Percentiles rank a stretch among this genome's conserved stretches.
Conservation (phyloP, 2,113 vertebrate genomes). For the Ceratotherium simum region DNA sequence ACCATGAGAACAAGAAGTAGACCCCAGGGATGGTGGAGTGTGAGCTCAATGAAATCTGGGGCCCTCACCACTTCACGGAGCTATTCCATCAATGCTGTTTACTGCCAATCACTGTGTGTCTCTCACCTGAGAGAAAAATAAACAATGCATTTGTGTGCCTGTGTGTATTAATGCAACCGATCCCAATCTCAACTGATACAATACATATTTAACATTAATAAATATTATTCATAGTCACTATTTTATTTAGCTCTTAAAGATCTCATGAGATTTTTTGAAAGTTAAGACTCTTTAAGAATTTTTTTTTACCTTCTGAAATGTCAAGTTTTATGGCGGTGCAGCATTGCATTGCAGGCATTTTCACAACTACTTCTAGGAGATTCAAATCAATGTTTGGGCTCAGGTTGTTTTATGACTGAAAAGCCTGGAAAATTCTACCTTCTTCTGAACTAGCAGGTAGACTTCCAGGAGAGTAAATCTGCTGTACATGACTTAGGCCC, state of each 20-base stretch:
- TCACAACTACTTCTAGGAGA: not conserved
- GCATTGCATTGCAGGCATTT: not conserved
- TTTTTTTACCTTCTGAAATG: not conserved
- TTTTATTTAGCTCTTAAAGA: not conserved
- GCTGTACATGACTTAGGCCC: not conserved
- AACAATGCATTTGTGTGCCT: not conserved
- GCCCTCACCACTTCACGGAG: not conserved
- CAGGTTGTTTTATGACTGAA: not conserved
- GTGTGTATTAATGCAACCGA: not conserved
- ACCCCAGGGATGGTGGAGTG: not conserved
- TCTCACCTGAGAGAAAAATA: not conserved
- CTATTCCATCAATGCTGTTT: not conserved
- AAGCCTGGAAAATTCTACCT: not conserved
- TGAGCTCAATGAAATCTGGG: not conserved
- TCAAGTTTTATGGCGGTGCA: not conserved
- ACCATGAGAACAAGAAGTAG: not conserved
- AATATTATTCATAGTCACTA: not conserved
- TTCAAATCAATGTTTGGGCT: not conserved
- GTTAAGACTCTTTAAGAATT: not conserved
- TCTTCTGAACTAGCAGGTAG: not conserved
- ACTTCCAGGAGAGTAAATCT: not conserved
- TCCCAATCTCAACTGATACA: not conserved
- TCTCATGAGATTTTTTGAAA: not conserved
- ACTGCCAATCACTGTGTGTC: fast-evolving
- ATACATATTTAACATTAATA: not conserved